A percentile compares a stretch with the other conserved stretches of the same genome.
Evolutionary conservation across 2,888 invertebrate genomes (phyloP).

Genomic region (Cabera pusaria): DNA sequence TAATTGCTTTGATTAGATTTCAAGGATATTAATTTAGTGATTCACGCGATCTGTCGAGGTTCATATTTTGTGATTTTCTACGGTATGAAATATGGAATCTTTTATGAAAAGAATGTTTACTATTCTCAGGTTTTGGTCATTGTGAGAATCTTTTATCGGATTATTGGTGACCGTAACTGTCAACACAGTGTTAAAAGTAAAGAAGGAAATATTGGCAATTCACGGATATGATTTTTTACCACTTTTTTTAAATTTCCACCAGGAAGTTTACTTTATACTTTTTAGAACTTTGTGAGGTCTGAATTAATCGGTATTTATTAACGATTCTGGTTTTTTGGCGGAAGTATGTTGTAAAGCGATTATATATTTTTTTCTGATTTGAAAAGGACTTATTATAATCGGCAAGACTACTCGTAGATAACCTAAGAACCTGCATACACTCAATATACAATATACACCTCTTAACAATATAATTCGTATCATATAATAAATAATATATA

Average conservation of each 20-base stretch:
- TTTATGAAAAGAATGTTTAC: constrained; percentile 70
- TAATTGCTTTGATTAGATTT: constrained; percentile 82
- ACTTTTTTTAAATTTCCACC: constrained; percentile 46
- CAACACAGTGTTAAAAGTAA: constrained; percentile 67
- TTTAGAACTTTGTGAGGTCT: constrained; percentile 36
- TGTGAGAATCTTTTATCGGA: constrained; percentile 58
- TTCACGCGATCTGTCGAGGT: constrained; percentile 72
- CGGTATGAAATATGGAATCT: constrained; percentile 64
- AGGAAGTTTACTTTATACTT: constrained; percentile 63
- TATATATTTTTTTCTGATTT: no score
- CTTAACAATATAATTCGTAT: no score
- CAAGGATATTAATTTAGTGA: constrained; percentile 81
- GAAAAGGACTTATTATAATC: no score
- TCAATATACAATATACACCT: no score
- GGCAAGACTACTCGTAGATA: no score
- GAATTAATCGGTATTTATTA: no score
- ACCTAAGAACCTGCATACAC: no score
- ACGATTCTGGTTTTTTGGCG: no score
- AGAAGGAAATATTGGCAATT: constrained; percentile 69
- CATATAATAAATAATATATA: no score
- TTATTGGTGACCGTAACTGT: constrained; percentile 68
- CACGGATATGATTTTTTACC: constrained; percentile 11
- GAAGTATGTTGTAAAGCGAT: no score
- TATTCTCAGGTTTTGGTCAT: constrained; percentile 67
- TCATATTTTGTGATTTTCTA: constrained; percentile 77